A percentile compares a stretch with the other conserved stretches of the same genome.
phyloP scores from a whole-genome alignment of 2,797 vertebrate genomes.

The Microctenopoma stevenorrisi region DNA sequence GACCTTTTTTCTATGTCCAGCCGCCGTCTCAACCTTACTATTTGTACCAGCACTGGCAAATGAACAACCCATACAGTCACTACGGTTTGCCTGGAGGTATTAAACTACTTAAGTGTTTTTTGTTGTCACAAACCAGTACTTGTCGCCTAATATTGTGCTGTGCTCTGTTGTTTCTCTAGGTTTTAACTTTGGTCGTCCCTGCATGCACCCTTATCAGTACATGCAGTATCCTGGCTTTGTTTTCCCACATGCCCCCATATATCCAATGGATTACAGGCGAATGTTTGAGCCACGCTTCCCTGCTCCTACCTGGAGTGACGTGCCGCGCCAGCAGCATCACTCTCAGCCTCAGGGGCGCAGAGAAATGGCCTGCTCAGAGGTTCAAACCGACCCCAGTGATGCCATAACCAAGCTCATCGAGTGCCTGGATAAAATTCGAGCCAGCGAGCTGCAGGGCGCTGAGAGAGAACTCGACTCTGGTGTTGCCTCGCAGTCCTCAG shows the following conservation, averaged over 20 bases:
- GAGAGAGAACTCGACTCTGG: constrained; percentile 79
- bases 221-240: constrained; percentile 82
- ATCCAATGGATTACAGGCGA: constrained; percentile 81
- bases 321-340: constrained; percentile 57
- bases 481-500: constrained; percentile 73
- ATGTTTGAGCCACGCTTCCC: constrained; percentile 82
- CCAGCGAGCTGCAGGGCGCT: constrained; percentile 32
- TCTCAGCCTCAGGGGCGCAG: constrained; percentile 44
- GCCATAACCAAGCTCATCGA: constrained; percentile 81
- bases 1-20: constrained; percentile 86
- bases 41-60: constrained; percentile 79
- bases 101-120: background rate
- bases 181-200: constrained; percentile 79
- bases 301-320: constrained; percentile 60
- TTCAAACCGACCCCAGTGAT: constrained; percentile 82
- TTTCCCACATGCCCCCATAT: constrained; percentile 74
- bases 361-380: constrained; percentile 78
- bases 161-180: constrained; percentile 50
- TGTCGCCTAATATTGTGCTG: background rate
- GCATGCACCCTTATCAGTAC: constrained; percentile 78
- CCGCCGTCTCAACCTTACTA: constrained; percentile 82
- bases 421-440: constrained; percentile 79
- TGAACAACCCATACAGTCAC: constrained; percentile 77
- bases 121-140: rapidly evolving
- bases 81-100: constrained; percentile 80